Conservation (phyloP, 2,113 vertebrate species). For the Gnathochromis pfefferi region DNA sequence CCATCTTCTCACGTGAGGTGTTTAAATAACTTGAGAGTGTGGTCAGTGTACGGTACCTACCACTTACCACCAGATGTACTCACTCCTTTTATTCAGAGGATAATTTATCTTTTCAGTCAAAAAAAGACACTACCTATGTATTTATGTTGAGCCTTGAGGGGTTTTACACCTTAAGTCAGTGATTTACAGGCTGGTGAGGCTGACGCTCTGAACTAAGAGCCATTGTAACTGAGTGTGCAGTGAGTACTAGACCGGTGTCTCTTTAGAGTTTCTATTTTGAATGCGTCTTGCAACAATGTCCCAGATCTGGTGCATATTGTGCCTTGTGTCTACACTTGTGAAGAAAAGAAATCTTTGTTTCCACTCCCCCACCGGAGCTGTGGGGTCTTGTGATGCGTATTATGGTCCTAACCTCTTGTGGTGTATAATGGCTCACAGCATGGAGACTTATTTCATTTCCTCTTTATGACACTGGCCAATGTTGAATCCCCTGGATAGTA, state of each 20-base stretch:
- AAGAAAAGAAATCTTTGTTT: conserved; percentile 66
- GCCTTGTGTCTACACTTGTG: conserved; percentile 4
- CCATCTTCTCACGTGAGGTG: conserved; percentile 27
- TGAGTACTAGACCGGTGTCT: not conserved
- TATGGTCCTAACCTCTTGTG: conserved; percentile 64
- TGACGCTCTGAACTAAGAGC: not conserved
- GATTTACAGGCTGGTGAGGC: not conserved
- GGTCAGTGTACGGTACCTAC: not conserved
- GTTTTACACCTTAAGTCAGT: not conserved
- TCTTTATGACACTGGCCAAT: not conserved
- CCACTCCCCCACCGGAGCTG: conserved; percentile 25
- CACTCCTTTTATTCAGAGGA: not conserved
- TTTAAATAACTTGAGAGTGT: not conserved
- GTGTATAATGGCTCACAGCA: conserved; percentile 44
- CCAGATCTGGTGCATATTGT: conserved; percentile 39
- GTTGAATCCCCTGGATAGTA: not conserved
- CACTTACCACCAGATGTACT: not conserved
- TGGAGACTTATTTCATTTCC: conserved; percentile 45
- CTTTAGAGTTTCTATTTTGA: not conserved
- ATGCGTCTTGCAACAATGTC: conserved; percentile 24
- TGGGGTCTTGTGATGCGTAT: conserved; percentile 70
- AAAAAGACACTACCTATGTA: not conserved
- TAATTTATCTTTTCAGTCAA: not conserved
- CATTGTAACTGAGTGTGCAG: not conserved
- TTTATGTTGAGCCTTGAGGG: not conserved